These are phyloP conservation scores for Nymphalis c-album DNA, from an alignment of 2,888 invertebrate genomes.

Conservation along the genomic window DNA sequence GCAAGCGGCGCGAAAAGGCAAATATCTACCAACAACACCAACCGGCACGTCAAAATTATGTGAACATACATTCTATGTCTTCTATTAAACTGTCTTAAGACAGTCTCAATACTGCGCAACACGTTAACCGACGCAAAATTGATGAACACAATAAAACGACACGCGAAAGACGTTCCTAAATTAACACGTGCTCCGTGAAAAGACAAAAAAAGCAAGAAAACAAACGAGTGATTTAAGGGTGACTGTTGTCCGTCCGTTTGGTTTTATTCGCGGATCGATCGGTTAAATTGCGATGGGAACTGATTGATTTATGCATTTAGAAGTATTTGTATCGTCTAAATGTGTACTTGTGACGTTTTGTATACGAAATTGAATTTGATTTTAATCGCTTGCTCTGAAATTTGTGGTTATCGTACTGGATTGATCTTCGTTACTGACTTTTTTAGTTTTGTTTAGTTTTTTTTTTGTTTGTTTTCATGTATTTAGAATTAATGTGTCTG, in stretches of 20 bases:
- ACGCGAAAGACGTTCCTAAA: constrained; percentile 25
- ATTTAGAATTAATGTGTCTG: no score
- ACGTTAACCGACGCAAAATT: constrained; percentile 15
- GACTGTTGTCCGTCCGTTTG: constrained; percentile 39
- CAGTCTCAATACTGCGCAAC: neutral
- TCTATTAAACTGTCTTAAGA: neutral
- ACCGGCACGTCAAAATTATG: no score
- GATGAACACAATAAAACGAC: constrained; percentile 23
- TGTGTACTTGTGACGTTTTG: constrained; percentile 17
- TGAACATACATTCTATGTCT: no score
- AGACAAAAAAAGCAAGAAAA: constrained; percentile 38
- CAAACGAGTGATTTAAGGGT: constrained; percentile 65
- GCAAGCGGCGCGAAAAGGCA: no score
- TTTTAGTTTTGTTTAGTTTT: no score
- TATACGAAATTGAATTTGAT: constrained; percentile 19
- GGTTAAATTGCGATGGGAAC: constrained; percentile 61
- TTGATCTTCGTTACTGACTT: no score
- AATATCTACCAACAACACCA: no score
- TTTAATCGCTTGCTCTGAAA: constrained; percentile 10
- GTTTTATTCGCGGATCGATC: constrained; percentile 54
- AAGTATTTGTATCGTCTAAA: constrained; percentile 33
- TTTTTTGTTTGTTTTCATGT: no score
- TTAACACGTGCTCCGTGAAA: constrained; percentile 20
- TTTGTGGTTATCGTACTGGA: constrained; percentile 1
- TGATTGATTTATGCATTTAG: constrained; percentile 63